Evolutionary conservation across 2,113 vertebrate genomes (phyloP).

Genomic region (Oriolus oriolus): DNA sequence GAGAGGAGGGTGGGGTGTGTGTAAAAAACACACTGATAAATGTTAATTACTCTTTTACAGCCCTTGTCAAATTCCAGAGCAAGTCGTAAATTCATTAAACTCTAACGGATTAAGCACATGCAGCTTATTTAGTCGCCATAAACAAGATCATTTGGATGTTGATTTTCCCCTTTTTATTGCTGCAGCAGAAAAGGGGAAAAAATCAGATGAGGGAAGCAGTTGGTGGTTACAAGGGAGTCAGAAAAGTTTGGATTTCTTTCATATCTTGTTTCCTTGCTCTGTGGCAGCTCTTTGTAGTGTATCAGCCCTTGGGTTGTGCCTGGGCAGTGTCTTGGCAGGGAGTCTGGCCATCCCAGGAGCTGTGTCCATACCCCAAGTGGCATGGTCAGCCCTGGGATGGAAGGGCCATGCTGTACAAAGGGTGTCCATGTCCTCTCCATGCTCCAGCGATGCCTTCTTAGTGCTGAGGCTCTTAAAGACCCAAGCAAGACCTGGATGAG

Average conservation of each 20-base stretch:
- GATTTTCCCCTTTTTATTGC: slow-evolving; percentile 81
- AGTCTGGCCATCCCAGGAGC: neutral
- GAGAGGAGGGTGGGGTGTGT: slow-evolving; percentile 50
- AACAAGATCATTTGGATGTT: slow-evolving; percentile 84
- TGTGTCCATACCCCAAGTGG: rapidly evolving
- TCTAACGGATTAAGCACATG: slow-evolving; percentile 79
- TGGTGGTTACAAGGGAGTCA: slow-evolving; percentile 27
- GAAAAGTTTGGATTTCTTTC: slow-evolving; percentile 49
- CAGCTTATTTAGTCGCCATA: slow-evolving; percentile 83
- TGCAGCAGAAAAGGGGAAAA: slow-evolving; percentile 56
- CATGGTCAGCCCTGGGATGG: neutral
- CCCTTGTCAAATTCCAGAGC: slow-evolving; percentile 84
- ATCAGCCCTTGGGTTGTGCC: rapidly evolving
- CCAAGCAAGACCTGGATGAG: neutral
- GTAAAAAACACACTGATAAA: slow-evolving; percentile 72
- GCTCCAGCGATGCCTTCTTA: neutral
- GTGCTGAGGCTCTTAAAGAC: neutral
- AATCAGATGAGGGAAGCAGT: slow-evolving; percentile 43
- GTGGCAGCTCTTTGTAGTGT: neutral
- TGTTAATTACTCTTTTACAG: slow-evolving; percentile 79
- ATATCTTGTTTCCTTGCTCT: neutral
- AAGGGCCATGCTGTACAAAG: neutral
- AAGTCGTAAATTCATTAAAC: slow-evolving; percentile 84
- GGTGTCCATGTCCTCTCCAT: neutral
- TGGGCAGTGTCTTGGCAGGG: neutral